Percentiles rank a stretch among this genome's conserved stretches.
phyloP scores from a whole-genome alignment of 2,888 invertebrate genomes.

The Drosophila diplacantha region DNA sequence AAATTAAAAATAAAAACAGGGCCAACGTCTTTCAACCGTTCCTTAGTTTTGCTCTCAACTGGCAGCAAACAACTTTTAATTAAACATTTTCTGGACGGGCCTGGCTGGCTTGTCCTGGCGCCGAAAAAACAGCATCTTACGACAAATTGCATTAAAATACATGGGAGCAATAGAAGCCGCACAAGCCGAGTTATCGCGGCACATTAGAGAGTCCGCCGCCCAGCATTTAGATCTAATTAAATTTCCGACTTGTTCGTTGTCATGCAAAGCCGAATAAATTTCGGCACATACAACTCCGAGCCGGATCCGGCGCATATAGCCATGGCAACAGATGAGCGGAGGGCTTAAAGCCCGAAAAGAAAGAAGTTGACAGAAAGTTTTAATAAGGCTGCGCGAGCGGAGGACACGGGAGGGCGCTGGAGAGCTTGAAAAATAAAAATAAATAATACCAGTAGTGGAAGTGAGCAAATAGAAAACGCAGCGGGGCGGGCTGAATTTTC shows the following conservation, averaged over 20 bases:
- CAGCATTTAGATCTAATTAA: constrained; percentile 75
- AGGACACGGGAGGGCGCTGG: constrained; percentile 9
- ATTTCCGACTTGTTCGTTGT: constrained; percentile 63
- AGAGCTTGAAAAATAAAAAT: constrained; percentile 33
- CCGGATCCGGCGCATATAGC: constrained; percentile 27
- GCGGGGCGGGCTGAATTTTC: constrained; percentile 9
- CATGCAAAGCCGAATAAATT: constrained; percentile 61
- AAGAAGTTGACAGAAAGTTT: constrained; percentile 70
- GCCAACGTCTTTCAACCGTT: constrained; percentile 28
- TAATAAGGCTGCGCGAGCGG: constrained; percentile 60
- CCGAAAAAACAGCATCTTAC: constrained; percentile 50
- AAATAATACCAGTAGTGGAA: constrained; percentile 30
- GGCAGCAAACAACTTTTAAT: constrained; percentile 68
- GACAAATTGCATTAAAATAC: constrained; percentile 59
- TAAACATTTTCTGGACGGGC: constrained; percentile 68
- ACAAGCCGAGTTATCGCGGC: constrained; percentile 30
- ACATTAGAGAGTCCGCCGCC: constrained; percentile 71
- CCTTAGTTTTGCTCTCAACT: constrained; percentile 37
- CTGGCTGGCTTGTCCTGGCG: constrained; percentile 30
- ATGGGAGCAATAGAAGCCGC: constrained; percentile 13
- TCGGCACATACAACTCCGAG: constrained; percentile 27
- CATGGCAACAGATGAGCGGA: constrained; percentile 57
- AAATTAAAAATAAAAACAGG: constrained; percentile 41
- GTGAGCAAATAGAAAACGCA: constrained; percentile 56
- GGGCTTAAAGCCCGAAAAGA: constrained; percentile 58